Evolutionary conservation across 1,140 invertebrate genomes (phyloP), one percentile per base, ranked within the genome.

Genomic region (Helicoverpa armigera): DNA sequence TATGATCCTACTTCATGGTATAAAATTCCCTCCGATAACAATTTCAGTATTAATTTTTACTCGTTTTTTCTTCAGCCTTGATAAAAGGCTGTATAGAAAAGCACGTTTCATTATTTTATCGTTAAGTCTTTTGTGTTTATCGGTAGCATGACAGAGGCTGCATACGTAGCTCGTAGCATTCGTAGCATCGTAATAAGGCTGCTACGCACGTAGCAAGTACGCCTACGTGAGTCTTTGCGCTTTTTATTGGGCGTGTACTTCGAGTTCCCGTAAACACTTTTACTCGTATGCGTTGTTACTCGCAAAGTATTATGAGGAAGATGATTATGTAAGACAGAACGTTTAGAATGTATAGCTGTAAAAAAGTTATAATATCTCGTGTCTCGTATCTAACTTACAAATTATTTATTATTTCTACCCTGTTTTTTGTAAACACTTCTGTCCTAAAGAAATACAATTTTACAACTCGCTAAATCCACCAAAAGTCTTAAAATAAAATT

Each of bases 401-500:
- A 56, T 56, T 56, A 56, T 56, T 56, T 56, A 56, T 56, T 56
- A 35, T 35, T 35, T 35, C 3, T 29, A 60, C 56, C 23, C 18
- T 2, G 7, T 60, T n/a, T 35, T 67, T 48, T 48, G 9, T 11
- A 67, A 48, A 67, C 61, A 65, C 54, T 9, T 56, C n/a, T 18
- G n/a, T 56, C 7, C 18, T 29, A 35, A 35, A 13, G 14, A n/a
- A n/a, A n/a, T 14, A 13, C 7, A 23, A 5, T 69, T 13, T 69
- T 70, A 53, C 12, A 16, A 16, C 23, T 16, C 51, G 35, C 14
- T 1, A 9, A 69, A 69, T 51, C 65, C 16, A 53, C 31, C n/a
- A 16, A 18, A 50, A 67, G 43, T 67, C 16, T 10, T 16, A 16
- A 67, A 67, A 48, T 67, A 35, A 12, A 67, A 67, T n/a, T 50